phyloP scores from a whole-genome alignment of 2,888 invertebrate genomes.

The Pardosa pseudoannulata region DNA sequence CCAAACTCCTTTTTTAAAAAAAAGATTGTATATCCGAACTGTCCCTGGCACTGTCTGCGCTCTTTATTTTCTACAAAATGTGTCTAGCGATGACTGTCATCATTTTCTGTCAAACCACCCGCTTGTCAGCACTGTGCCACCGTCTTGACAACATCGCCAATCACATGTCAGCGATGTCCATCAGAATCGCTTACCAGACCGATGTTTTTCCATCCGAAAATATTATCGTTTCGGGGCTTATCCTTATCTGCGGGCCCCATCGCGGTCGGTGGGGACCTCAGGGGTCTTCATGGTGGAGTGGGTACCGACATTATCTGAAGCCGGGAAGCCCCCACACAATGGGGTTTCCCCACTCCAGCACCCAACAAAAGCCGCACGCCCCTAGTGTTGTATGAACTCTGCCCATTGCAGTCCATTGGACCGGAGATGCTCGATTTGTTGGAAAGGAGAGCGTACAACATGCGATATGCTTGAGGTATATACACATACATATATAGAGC shows the following conservation, averaged over 20 bases:
- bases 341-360: constrained; percentile 35
- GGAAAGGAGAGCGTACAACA: constrained; percentile 11
- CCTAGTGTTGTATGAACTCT: constrained; percentile 52
- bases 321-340: constrained; percentile 21
- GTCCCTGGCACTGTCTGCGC: too few relatives aligned
- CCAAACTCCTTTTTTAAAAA: too few relatives aligned
- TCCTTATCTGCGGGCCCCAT: constrained; percentile 55
- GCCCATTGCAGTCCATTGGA: constrained; percentile 52
- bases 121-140: not conserved
- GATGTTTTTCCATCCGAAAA: constrained; percentile 16
- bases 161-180: constrained; percentile 10
- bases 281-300: constrained; percentile 49
- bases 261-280: constrained; percentile 20
- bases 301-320: constrained; percentile 56
- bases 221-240: constrained; percentile 6
- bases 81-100: too few relatives aligned
- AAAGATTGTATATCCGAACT: too few relatives aligned
- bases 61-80: too few relatives aligned
- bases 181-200: not conserved
- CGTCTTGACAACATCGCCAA: not conserved
- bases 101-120: not conserved
- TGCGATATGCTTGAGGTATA: constrained; percentile 11
- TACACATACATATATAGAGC: constrained; percentile 5
- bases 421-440: constrained; percentile 17
- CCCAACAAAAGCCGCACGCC: constrained; percentile 69